These are phyloP conservation scores for Tautogolabrus adspersus DNA, from an alignment of 2,113 vertebrate species.

Conservation along the genomic window DNA sequence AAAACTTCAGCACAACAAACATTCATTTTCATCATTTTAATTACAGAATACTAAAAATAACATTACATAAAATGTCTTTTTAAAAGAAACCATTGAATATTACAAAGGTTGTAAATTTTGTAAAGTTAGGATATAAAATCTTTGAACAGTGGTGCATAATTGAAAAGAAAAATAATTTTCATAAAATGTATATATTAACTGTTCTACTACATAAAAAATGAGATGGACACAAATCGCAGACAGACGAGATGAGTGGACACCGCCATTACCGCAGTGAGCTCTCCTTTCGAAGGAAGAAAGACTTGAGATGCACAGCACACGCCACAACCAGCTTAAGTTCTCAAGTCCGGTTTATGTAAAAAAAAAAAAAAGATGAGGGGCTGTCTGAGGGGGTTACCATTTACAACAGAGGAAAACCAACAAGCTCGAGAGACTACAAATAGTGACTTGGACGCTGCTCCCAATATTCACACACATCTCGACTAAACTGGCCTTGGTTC, in stretches of 20 bases:
- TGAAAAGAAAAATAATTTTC: conserved; percentile 84
- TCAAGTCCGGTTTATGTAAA: conserved; percentile 67
- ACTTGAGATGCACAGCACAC: conserved; percentile 77
- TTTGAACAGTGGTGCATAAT: conserved; percentile 85
- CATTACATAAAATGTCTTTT: conserved; percentile 86
- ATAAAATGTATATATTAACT: conserved; percentile 86
- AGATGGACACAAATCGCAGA: conserved; percentile 80
- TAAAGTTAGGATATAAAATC: conserved; percentile 87
- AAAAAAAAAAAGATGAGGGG: not conserved
- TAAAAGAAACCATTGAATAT: conserved; percentile 86
- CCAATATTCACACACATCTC: conserved; percentile 70
- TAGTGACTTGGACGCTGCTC: conserved; percentile 83
- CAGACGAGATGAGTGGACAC: conserved; percentile 77
- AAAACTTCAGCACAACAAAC: not conserved
- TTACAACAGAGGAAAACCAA: conserved; percentile 68
- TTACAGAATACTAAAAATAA: conserved; percentile 87
- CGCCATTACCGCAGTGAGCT: conserved; percentile 71
- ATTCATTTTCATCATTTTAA: conserved; percentile 81
- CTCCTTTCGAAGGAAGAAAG: conserved; percentile 72
- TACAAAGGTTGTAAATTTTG: conserved; percentile 86
- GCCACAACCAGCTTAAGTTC: conserved; percentile 73
- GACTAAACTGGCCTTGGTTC: conserved; percentile 76
- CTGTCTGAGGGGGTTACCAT: conserved; percentile 39
- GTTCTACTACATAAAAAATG: conserved; percentile 82
- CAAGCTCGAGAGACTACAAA: conserved; percentile 64